Percentiles rank a stretch among this genome's conserved stretches.
phyloP scores from a whole-genome alignment of 1,140 invertebrate genomes.

The Scylla paramamosain region DNA sequence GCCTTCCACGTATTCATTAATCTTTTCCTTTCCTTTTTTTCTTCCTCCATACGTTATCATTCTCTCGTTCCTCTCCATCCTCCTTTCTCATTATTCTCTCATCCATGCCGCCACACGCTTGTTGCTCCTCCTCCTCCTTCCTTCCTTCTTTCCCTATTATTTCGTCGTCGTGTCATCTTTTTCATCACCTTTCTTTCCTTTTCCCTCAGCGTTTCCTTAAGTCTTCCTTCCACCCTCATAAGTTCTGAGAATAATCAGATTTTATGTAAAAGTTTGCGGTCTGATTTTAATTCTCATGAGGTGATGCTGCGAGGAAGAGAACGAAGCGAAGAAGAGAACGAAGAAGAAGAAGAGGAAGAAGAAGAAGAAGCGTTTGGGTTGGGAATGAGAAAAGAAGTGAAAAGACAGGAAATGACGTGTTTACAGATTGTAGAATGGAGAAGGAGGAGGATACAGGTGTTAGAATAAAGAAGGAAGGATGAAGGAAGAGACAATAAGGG shows the following conservation, averaged over 20 bases:
- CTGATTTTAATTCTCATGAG: too few species aligned
- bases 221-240: too few species aligned
- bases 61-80: not conserved
- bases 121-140: not conserved
- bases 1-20: not conserved
- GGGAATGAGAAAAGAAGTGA: not conserved
- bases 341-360: not conserved
- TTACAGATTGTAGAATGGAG: not conserved
- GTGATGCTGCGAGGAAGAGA: not conserved
- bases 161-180: not conserved
- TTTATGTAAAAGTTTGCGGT: too few species aligned
- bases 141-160: not conserved
- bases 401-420: not conserved
- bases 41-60: not conserved
- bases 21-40: not conserved
- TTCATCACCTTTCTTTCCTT: not conserved
- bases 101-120: too few species aligned
- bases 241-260: not conserved
- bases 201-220: not conserved
- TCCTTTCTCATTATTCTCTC: not conserved
- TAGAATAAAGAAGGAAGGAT: not conserved
- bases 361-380: not conserved
- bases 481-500: too few species aligned
- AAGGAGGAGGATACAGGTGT: not conserved
- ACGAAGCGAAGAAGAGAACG: not conserved